Evolutionary conservation across 2,113 vertebrate genomes (phyloP), one percentile per base, ranked within the genome.

Genomic region (Phrynosoma blainvillii): DNA sequence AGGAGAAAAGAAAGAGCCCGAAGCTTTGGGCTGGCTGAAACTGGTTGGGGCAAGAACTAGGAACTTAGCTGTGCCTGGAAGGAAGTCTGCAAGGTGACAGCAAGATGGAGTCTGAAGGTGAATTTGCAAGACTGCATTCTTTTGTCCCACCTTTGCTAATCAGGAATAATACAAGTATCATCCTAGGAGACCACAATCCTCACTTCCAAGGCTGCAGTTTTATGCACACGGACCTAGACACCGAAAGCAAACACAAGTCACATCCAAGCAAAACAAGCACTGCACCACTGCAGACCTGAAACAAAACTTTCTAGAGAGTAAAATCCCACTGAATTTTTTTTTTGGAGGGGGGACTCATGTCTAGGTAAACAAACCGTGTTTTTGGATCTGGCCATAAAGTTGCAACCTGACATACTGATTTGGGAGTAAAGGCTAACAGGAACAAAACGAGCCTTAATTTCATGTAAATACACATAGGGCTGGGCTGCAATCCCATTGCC

Each of bases 11-110:
- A 25, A 70, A 54, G 42, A 56, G 30, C 9, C 68, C 18, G 73
- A n/a, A 77, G 65, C 62, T 47, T 11, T 78, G 62, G 70, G 68
- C 80, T 83, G 87, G 87, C 4, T 84, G 74, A 88, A 88, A 84
- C 81, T 83, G 81, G 87, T 47, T 83, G 62, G 56, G 62, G 73
- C 71, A 88, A 68, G 80, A 88, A 65, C 42, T 76, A 6, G 42
- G 62, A 88, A 68, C 59, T 80, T 54, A 66, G 42, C 14, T 42
- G 73, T 52, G 25, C 62, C 73, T 84, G n/a, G 30, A 47, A 32
- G 36, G 59, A 30, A 52, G 36, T 7, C 30, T 32, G 36, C 32
- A 66, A 66, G 86, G 20, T 83, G n/a, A 54, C 40, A 83, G 62
- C 79, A 47, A 87, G 10, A 25, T 40, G 27, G 30, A 73, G 25